A percentile compares a stretch with the other conserved stretches of the same genome.
These are phyloP conservation scores for Chironomus riparius DNA, from an alignment of 2,888 invertebrate species.

Conservation along the genomic window DNA sequence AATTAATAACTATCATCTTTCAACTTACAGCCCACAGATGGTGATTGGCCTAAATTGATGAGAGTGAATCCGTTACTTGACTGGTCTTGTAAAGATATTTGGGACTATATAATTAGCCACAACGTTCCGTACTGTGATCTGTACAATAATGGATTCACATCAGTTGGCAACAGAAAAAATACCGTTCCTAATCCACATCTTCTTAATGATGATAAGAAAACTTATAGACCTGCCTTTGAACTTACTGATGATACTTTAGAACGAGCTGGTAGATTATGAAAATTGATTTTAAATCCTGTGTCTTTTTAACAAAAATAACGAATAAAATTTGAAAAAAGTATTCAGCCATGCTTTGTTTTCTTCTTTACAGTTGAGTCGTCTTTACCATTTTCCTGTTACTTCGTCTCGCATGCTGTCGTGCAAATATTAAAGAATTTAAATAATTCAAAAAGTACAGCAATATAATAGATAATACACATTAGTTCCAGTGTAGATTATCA, in stretches of 20 bases:
- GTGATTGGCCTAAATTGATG: slow-evolving; percentile 82
- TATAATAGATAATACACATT: neutral
- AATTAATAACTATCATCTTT: neutral
- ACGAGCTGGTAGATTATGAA: slow-evolving; percentile 36
- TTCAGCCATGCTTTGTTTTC: too few species aligned
- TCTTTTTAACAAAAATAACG: too few species aligned
- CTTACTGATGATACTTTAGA: slow-evolving; percentile 35
- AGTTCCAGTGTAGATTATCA: neutral
- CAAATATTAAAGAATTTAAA: neutral
- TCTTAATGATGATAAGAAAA: slow-evolving; percentile 31
- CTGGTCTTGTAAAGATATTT: slow-evolving; percentile 86
- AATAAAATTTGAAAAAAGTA: too few species aligned
- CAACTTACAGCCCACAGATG: slow-evolving; percentile 63
- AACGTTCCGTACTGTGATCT: slow-evolving; percentile 83
- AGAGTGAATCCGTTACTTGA: slow-evolving; percentile 84
- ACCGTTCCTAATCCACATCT: slow-evolving; percentile 72
- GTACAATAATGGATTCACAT: slow-evolving; percentile 85
- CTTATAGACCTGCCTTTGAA: slow-evolving; percentile 67
- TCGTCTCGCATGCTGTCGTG: too few species aligned
- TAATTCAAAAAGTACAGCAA: neutral
- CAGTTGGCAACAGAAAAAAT: slow-evolving; percentile 71
- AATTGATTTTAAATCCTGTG: neutral
- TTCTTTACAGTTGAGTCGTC: too few species aligned
- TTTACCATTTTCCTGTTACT: too few species aligned
- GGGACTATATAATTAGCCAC: slow-evolving; percentile 73